These are phyloP conservation scores for Albula goreensis DNA, from an alignment of 2,113 vertebrate genomes.

Conservation along the genomic window DNA sequence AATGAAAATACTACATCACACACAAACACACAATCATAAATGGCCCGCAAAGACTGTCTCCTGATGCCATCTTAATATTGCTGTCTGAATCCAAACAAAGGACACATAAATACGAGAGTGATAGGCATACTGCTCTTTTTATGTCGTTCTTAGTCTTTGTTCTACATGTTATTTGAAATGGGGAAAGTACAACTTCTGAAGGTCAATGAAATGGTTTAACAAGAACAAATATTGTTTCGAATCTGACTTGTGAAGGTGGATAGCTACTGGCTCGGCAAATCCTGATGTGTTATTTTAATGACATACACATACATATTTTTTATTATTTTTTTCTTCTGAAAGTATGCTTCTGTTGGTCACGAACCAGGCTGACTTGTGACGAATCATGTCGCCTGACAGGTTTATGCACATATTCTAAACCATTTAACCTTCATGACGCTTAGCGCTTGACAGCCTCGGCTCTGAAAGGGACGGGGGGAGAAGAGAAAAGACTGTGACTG, in stretches of 20 bases:
- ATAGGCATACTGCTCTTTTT: slow-evolving; percentile 38
- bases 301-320: slow-evolving; percentile 25
- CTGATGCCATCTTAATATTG: slow-evolving; percentile 58
- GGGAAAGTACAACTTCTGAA: slow-evolving; percentile 45
- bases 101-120: slow-evolving; percentile 42
- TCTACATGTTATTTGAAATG: slow-evolving; percentile 49
- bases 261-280: slow-evolving; percentile 38
- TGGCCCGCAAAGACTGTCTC: slow-evolving; percentile 56
- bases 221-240: not conserved
- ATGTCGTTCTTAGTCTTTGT: slow-evolving; percentile 32
- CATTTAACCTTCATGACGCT: slow-evolving; percentile 70
- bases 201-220: slow-evolving; percentile 44
- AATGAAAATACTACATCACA: slow-evolving; percentile 27
- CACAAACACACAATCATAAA: slow-evolving; percentile 37
- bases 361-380: slow-evolving; percentile 53
- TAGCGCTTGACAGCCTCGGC: slow-evolving; percentile 54
- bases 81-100: slow-evolving; percentile 62
- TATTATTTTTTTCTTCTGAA: slow-evolving; percentile 46
- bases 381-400: slow-evolving; percentile 58
- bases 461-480: slow-evolving; percentile 53
- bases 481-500: slow-evolving; percentile 46
- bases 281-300: slow-evolving; percentile 34
- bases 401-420: slow-evolving; percentile 55
- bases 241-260: slow-evolving; percentile 11
- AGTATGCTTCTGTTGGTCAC: slow-evolving; percentile 52